Evolutionary conservation across 2,888 invertebrate species (phyloP), one percentile per base, ranked within the genome.

Genomic region (Anoplius nigerrimus): DNA sequence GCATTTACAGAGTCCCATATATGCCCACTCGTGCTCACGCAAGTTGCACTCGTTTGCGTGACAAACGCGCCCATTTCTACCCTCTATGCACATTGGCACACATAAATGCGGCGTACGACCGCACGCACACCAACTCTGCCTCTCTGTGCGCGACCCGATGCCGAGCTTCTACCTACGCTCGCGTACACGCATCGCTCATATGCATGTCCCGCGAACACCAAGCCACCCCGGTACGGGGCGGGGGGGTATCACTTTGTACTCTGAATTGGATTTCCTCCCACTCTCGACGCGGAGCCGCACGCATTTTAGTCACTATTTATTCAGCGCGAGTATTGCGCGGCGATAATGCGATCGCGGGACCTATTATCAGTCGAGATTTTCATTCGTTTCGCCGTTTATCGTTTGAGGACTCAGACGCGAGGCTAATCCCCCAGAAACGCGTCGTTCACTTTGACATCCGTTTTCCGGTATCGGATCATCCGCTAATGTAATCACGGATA

Each of bases 251-350:
- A 42, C 61, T 56, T 13, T 43, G 8, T 55, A 52, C 16, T 18
- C 53, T 55, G 67, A 69, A 78, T 78, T 71, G 67, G 66, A 74
- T 75, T 73, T 69, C 55, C 46, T 51, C 52, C 52, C 48, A 54
- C 21, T 18, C 34, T 11, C 8, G 34, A 20, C 8, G 42, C 46
- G 24, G 24, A 53, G 27, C 42, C 45, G 53, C 24, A 22, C 57
- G 55, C 75, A 74, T 79, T 79, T 76, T 73, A 72, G 71, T 52
- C 76, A 64, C 70, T 74, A 72, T 81, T 78, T 72, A 78, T 78
- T 76, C 72, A 6, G 34, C 34, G 34, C 34, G 8, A 34, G 34
- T 77, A 68, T 66, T 59, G 64, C 62, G 72, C 69, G 68, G 69
- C 61, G 75, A 66, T 78, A 79, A 79, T 76, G 67, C 75, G 72